These are phyloP conservation scores for Platycercus adscitus DNA, from an alignment of 2,113 vertebrate genomes.

Conservation along the genomic window DNA sequence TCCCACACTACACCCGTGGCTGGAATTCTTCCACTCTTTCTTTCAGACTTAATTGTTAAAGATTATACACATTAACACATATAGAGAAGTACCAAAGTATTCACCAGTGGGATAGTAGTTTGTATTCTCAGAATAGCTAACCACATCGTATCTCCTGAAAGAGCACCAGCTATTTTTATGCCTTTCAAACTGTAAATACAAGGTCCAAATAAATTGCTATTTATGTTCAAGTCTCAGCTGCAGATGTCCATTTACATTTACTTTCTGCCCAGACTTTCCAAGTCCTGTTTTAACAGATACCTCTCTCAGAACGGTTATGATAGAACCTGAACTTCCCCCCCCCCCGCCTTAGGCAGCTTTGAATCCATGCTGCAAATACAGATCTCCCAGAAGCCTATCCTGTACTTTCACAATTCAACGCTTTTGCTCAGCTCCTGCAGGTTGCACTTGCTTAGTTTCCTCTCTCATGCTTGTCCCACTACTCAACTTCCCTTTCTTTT, in stretches of 20 bases:
- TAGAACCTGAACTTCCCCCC: background rate
- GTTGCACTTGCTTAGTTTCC: background rate
- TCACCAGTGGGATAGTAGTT: fast-evolving
- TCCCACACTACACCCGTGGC: fast-evolving
- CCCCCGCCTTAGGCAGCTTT: background rate
- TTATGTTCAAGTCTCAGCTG: background rate
- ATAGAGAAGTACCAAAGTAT: fast-evolving
- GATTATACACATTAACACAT: fast-evolving
- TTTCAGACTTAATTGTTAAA: fast-evolving
- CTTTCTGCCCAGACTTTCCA: background rate
- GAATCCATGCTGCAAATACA: fast-evolving
- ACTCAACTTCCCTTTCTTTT: background rate
- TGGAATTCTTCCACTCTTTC: background rate
- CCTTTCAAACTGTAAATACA: background rate
- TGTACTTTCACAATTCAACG: fast-evolving
- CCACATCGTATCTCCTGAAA: background rate
- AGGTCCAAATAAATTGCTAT: background rate
- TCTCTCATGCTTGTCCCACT: background rate
- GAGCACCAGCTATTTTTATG: background rate
- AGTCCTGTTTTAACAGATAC: constrained; percentile 10
- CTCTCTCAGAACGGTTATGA: background rate
- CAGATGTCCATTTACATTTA: background rate
- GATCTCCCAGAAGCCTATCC: fast-evolving
- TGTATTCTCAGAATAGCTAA: background rate
- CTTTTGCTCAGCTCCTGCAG: background rate